These are phyloP conservation scores for Hippocampus guttulatus DNA, from an alignment of 2,113 vertebrate species.

Conservation along the genomic window DNA sequence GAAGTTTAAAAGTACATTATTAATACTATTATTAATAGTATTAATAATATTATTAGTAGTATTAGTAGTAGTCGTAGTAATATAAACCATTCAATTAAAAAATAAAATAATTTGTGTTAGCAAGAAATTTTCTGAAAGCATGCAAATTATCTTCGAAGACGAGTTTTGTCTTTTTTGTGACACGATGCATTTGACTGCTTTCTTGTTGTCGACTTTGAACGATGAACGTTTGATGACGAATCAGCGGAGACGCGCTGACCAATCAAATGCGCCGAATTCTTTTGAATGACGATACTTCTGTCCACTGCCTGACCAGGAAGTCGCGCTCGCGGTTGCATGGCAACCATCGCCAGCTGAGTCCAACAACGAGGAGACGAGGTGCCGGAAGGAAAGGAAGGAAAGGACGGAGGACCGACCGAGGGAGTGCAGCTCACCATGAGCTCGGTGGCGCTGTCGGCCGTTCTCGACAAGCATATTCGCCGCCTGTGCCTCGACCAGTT, in stretches of 20 bases:
- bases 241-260: background rate
- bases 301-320: background rate
- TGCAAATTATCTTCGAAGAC: no score
- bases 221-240: background rate
- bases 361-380: conserved; percentile 1
- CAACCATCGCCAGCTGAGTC: conserved; percentile 38
- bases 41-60: no score
- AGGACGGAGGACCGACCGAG: no score
- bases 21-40: no score
- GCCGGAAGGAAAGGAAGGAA: background rate
- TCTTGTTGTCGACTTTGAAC: background rate
- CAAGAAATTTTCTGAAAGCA: no score
- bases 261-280: background rate
- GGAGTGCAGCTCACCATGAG: conserved; percentile 24
- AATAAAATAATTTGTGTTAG: no score
- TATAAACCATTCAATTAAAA: no score
- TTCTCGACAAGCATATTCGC: conserved; percentile 63
- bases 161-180: background rate
- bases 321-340: conserved; percentile 45
- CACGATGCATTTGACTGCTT: no score
- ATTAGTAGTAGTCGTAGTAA: no score
- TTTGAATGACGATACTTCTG: background rate
- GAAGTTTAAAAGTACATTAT: no score
- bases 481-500: conserved; percentile 75
- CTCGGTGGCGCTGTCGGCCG: conserved; percentile 52